A percentile compares a stretch with the other conserved stretches of the same genome.
These are phyloP conservation scores for Euwallacea fornicatus DNA, from an alignment of 1,140 invertebrate genomes.

Conservation along the genomic window DNA sequence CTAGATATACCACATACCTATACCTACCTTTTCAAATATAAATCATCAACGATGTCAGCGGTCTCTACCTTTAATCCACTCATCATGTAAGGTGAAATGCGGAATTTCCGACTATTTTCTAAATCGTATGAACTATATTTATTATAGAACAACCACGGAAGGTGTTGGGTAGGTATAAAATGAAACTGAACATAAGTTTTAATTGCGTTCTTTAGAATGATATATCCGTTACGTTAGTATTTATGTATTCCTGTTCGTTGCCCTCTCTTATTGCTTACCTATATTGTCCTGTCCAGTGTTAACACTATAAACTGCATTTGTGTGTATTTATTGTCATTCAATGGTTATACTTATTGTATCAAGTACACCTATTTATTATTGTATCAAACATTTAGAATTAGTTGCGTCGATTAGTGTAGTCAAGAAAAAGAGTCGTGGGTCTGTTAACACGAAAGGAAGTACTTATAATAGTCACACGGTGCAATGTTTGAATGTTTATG, in stretches of 20 bases:
- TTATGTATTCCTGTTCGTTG: conserved; percentile 50
- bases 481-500: conserved; percentile 36
- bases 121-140: no score
- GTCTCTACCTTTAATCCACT: no score
- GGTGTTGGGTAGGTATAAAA: conserved; percentile 1
- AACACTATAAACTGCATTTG: conserved; percentile 50
- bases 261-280: conserved; percentile 51
- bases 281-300: conserved; percentile 50
- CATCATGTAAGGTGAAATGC: no score
- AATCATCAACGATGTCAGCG: no score
- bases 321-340: conserved; percentile 55
- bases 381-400: conserved; percentile 52
- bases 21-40: no score
- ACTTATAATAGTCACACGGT: conserved; percentile 32
- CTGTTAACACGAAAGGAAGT: conserved; percentile 19
- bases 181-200: conserved; percentile 35
- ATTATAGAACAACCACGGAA: no score
- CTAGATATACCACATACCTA: no score
- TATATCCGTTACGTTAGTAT: conserved; percentile 43
- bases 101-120: no score
- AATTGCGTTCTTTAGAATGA: conserved; percentile 44
- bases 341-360: conserved; percentile 52
- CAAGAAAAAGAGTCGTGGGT: conserved; percentile 38
- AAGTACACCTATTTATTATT: conserved; percentile 51
- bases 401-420: conserved; percentile 50